Evolutionary conservation across 2,888 invertebrate genomes (phyloP).

Genomic region (Metacarcinus magister): DNA sequence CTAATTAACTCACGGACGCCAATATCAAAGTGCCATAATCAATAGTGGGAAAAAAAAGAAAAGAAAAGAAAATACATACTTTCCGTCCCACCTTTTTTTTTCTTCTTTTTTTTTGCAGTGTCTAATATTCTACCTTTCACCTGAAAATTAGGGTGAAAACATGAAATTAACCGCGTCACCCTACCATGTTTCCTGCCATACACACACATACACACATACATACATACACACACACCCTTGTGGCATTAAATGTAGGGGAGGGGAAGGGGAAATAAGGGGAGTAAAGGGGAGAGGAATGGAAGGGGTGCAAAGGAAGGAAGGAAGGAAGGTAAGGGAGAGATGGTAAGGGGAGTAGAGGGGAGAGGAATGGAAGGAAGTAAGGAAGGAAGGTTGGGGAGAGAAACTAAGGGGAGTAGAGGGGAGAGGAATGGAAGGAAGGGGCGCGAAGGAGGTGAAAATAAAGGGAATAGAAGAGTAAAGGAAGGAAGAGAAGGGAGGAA

Average conservation of each 20-base stretch:
- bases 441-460: not conserved
- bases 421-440: not conserved
- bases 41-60: constrained; percentile 3
- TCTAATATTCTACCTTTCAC: not conserved
- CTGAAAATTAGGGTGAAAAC: not conserved
- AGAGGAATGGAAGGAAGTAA: not conserved
- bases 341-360: not conserved
- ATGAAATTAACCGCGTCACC: not conserved
- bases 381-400: not conserved
- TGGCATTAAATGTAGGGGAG: not conserved
- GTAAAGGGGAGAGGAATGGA: not conserved
- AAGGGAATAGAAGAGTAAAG: no score
- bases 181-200: not conserved
- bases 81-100: not conserved
- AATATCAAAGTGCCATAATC: not conserved
- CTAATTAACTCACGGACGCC: constrained; percentile 50
- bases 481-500: not conserved
- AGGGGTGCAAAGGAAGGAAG: not conserved
- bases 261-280: not conserved
- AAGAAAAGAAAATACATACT: not conserved
- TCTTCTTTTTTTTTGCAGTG: not conserved
- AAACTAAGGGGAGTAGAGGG: not conserved
- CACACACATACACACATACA: no score
- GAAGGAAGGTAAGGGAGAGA: not conserved
- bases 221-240: no score